Evolutionary conservation across 2,113 vertebrate species (phyloP), one percentile per base, ranked within the genome.

Genomic region (Salvelinus alpinus): DNA sequence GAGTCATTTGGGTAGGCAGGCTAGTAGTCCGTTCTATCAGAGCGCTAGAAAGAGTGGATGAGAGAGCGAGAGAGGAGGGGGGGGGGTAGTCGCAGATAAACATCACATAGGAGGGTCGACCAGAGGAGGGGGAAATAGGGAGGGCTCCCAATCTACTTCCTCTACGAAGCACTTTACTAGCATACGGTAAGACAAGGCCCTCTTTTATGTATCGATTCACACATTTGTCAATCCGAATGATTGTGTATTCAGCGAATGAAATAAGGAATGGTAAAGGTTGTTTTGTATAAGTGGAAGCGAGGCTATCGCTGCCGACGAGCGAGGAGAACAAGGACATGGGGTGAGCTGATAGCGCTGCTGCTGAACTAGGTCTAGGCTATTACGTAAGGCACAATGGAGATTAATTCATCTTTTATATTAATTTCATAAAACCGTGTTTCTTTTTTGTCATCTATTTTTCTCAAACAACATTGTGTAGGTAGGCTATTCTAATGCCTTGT

Each of bases 241-340:
- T 84, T 78, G 73, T 73, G 71, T 64, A 83, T 51, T 12, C 22
- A 11, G 47, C 31, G 31, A 38, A 78, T 68, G 80, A 71, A 76
- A 74, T 75, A 78, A 60, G 75, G 69, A 22, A 69, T 60, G 1
- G 60, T n/a, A 66, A 62, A 11, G 74, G 3, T 68, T 24, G 68
- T 68, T 79, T 76, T 57, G 27, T 60, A 51, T 71, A 69, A 57
- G 69, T 3, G 64, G 71, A 64, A 18, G 3, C 48, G 70, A 20
- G 16, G 65, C 25, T 34, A 25, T 24, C 59, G 66, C 68, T 47
- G 4, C 24, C 18, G 72, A 60, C 64, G 77, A 80, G 84, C 76
- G 72, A 78, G 87, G 72, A 70, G 77, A 72, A 77, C 82, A 47
- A 64, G 24, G 87, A 89, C 13, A 93, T 94, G 92, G 92, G 93